Percentiles rank a stretch among this genome's conserved stretches.
Conservation (phyloP, 92 coral and sea anemone genomes). For the Zoanthus gigantus region DNA sequence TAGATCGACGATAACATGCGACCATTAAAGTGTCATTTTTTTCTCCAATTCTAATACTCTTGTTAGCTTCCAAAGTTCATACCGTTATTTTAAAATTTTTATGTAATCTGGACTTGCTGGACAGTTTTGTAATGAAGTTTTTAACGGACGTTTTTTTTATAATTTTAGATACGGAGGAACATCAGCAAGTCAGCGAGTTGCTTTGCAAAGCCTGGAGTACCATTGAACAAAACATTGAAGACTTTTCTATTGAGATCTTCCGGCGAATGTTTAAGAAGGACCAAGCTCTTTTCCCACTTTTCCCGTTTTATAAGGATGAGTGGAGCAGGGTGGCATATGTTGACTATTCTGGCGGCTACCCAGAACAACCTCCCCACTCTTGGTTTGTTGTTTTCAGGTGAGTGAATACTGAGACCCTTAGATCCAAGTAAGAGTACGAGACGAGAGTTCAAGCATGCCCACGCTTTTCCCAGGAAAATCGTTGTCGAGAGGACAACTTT, state of each 20-base stretch:
- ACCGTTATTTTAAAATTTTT: neutral
- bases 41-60: neutral
- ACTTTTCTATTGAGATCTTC: conserved; percentile 90
- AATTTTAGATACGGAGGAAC: conserved; percentile 77
- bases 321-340: conserved; percentile 93
- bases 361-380: conserved; percentile 92
- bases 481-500: too few relatives aligned
- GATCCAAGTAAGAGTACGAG: too few relatives aligned
- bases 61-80: too few relatives aligned
- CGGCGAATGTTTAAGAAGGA: conserved; percentile 93
- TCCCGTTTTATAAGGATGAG: conserved; percentile 95
- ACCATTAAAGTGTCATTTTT: too few relatives aligned
- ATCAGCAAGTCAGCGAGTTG: conserved; percentile 81
- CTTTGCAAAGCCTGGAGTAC: conserved; percentile 85
- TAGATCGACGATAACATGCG: too few relatives aligned
- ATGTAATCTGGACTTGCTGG: neutral
- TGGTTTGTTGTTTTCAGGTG: conserved; percentile 99
- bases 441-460: too few relatives aligned
- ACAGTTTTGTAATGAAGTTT: neutral
- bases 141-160: too few relatives aligned
- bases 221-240: conserved; percentile 86
- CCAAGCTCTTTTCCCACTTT: conserved; percentile 79
- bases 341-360: conserved; percentile 84
- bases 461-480: too few relatives aligned
- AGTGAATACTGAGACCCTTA: neutral